Evolutionary conservation across 2,113 vertebrate genomes (phyloP).

Genomic region (Raphicerus campestris): DNA sequence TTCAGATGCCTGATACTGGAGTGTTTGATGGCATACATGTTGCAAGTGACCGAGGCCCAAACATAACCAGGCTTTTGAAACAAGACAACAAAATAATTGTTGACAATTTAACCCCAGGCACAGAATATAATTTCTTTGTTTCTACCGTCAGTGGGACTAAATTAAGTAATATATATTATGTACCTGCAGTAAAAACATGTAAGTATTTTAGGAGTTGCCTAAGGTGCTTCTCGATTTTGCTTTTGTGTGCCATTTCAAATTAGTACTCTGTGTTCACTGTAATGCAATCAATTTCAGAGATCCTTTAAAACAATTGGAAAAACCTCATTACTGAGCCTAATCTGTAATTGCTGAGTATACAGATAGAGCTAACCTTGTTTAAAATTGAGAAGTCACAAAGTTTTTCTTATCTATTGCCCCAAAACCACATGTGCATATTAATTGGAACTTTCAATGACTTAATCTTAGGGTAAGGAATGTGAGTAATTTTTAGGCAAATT

Average conservation of each 20-base stretch:
- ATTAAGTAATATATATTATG: slow-evolving; percentile 78
- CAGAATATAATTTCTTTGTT: slow-evolving; percentile 82
- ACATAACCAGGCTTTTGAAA: slow-evolving; percentile 67
- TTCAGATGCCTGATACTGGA: slow-evolving; percentile 66
- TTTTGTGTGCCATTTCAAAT: slow-evolving; percentile 10
- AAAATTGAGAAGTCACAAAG: not conserved
- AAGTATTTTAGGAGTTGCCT: slow-evolving; percentile 71
- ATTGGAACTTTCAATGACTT: not conserved
- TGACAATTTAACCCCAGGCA: slow-evolving; percentile 81
- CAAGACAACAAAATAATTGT: slow-evolving; percentile 76
- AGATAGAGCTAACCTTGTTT: not conserved
- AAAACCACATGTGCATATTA: not conserved
- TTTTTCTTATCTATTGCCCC: not conserved
- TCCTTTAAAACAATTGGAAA: not conserved
- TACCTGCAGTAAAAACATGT: slow-evolving; percentile 84
- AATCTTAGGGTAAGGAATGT: not conserved
- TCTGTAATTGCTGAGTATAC: not conserved
- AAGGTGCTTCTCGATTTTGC: not conserved
- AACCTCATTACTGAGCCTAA: not conserved
- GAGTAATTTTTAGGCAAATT: not conserved
- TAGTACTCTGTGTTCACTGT: not conserved
- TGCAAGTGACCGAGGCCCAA: slow-evolving; percentile 59
- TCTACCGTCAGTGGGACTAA: slow-evolving; percentile 80
- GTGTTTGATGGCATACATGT: slow-evolving; percentile 80
- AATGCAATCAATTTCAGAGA: not conserved